Base-by-base conservation (phyloP, 2,113 vertebrate species). In the Lucifuga dentata region DNA sequence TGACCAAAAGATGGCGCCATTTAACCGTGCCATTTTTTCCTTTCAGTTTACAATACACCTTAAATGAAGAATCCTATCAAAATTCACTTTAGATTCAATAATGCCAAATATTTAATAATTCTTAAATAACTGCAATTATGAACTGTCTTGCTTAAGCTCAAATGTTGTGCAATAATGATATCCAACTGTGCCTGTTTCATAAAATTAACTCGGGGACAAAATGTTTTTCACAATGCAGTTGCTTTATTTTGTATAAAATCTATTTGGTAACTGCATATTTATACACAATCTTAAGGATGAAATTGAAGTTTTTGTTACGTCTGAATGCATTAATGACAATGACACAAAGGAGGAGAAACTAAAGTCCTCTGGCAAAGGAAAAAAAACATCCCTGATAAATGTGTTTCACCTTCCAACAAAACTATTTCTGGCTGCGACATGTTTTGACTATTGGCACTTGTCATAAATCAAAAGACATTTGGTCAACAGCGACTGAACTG, bases 231-330 rank as follows among this genome's bases (percentile, higher is more conserved):
- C 32, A 83, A 80, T 74, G 64, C 73, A 82, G 40, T 26, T 68
- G 10, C 78, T 84, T 92, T 88, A 86, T 87, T 90, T 76, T 72
- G 69, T 87, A 87, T 64, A 85, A 87, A 89, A 85, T 80, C 65
- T 80, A 79, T 83, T 81, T 80, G 53, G 39, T 52, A 72, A 83
- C 73, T 84, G 79, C 75, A 76, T 68, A 66, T 80, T 81, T 61
- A 80, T 57, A 82, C 41, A 90, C 58, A 77, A 74, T 50, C 57
- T 72, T 46, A 76, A 64, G 40, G 24, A 80, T 71, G 33, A 49
- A 40, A 52, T 19, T 26, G 45, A 63, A 29, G 5, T 21, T 40
- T 48, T 23, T 33, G 21, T 74, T 48, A 76, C 23, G 50, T 60
- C 45, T 68, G 50, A 60, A 80, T 64, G 61, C 21, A 64, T 32